Base-by-base conservation (phyloP, 2,888 invertebrate genomes). In the Troides oblongomaculatus region DNA sequence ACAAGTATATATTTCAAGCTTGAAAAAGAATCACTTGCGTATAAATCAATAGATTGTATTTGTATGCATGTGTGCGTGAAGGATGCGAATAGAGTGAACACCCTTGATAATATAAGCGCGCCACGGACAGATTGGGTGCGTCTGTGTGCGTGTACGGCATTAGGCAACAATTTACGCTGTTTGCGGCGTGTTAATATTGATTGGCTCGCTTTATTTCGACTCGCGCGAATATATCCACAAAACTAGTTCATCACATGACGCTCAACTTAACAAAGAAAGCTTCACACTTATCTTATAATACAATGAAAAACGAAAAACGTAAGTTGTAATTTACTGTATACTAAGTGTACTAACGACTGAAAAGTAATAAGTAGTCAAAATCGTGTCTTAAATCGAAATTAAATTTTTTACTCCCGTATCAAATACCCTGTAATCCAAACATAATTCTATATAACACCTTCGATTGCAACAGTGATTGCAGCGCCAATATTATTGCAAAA, bases 111-210 rank as follows among this genome's bases (percentile, higher is more conserved):
- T 73, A 78, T 85, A 81, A 80, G 80, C 80, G 83, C 81, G 81
- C 80, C 81, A 84, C 79, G 79, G 79, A 81, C 81, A 79, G 77
- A 76, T 73, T 71, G 66, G 70, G 76, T 73, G 77, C 67, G 71
- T 79, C 87, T 89, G 89, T 91, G 91, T 77, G 91, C 77, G 91
- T 82, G 86, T 82, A 82, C 83, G 87, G 90, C 90, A 92, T 92
- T 92, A 92, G 92, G 92, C 92, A 92, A 92, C 92, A 91, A 92
- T 92, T 92, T 92, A 92, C 92, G 91, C 91, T 92, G 92, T 92
- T 92, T 92, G 92, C 87, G 92, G 92, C 87, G 92, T 92, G 92
- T 92, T 92, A 90, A 92, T 92, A 92, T 92, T 92, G 92, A 92
- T 92, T 92, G 91, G 92, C 90, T 89, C 89, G 91, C 91, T 92